These are phyloP conservation scores for Ranitomeya imitator DNA, from an alignment of 2,113 vertebrate genomes.

Conservation along the genomic window DNA sequence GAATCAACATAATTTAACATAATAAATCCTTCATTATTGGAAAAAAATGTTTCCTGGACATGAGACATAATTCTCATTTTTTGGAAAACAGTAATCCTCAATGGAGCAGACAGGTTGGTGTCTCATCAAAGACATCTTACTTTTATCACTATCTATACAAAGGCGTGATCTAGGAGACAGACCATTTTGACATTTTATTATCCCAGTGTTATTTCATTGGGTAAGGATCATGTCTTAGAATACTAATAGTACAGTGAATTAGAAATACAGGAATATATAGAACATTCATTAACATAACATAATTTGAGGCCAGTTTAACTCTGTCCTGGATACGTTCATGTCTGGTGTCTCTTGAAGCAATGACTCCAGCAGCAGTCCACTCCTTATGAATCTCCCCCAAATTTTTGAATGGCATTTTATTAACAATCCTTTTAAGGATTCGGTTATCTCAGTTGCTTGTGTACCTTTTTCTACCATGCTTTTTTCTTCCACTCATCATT, in stretches of 20 bases:
- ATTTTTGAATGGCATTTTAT: too few species aligned
- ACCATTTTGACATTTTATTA: conserved; percentile 23
- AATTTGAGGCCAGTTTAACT: background rate
- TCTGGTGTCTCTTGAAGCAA: too few species aligned
- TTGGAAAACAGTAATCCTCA: conserved; percentile 6
- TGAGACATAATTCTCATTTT: background rate
- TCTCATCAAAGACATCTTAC: conserved; percentile 7
- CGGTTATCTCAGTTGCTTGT: too few species aligned
- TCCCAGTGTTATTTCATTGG: background rate
- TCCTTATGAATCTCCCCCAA: too few species aligned
- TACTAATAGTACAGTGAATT: background rate
- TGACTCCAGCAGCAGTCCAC: too few species aligned
- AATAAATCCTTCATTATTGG: conserved; percentile 10
- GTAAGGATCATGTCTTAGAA: background rate
- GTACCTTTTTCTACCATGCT: too few species aligned
- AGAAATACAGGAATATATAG: background rate
- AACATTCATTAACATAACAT: background rate
- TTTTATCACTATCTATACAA: background rate
- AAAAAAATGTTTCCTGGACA: conserved; percentile 1
- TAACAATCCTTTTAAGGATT: too few species aligned
- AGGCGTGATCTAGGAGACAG: background rate
- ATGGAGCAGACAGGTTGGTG: background rate
- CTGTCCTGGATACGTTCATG: too few species aligned
- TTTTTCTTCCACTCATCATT: too few species aligned
- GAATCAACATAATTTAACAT: conserved; percentile 42